Evolutionary conservation across 30 jellyfish, hydroid and myxozoan genomes (phyloP).

Genomic region (Aurelia coerulea): DNA sequence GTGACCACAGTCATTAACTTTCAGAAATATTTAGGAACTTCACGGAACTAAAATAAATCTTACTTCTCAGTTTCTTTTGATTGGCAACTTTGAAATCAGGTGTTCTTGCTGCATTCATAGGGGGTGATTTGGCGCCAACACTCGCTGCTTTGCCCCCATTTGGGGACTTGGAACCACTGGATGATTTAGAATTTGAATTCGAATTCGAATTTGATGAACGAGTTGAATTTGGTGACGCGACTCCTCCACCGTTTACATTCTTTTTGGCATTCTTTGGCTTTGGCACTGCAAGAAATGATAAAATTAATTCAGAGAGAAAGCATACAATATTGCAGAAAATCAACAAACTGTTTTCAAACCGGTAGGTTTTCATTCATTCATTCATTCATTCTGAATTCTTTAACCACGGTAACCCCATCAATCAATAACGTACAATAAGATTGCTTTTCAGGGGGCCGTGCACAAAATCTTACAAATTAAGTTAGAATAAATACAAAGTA

Average conservation of each 20-base stretch:
- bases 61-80: slow-evolving; percentile 89
- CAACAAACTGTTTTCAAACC: too few relatives aligned
- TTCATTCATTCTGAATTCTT: too few relatives aligned
- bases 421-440: too few relatives aligned
- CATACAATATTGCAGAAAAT: too few relatives aligned
- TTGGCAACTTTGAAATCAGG: slow-evolving; percentile 95
- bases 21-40: not conserved
- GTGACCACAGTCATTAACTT: too few relatives aligned
- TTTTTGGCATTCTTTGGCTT: slow-evolving; percentile 9
- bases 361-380: too few relatives aligned
- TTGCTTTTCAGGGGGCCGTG: too few relatives aligned
- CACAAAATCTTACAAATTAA: too few relatives aligned
- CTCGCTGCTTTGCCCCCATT: slow-evolving; percentile 39
- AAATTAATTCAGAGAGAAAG: too few relatives aligned
- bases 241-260: slow-evolving; percentile 14
- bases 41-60: not conserved
- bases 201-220: slow-evolving; percentile 61
- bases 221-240: slow-evolving; percentile 57
- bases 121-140: slow-evolving; percentile 61
- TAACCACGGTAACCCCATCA: too few relatives aligned
- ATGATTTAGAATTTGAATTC: slow-evolving; percentile 46
- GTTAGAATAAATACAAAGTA: too few relatives aligned
- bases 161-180: slow-evolving; percentile 60
- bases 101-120: slow-evolving; percentile 58
- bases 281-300: slow-evolving; percentile 11